Base-by-base conservation (phyloP, 2,113 vertebrate species). In the Colistium nudipinnis region DNA sequence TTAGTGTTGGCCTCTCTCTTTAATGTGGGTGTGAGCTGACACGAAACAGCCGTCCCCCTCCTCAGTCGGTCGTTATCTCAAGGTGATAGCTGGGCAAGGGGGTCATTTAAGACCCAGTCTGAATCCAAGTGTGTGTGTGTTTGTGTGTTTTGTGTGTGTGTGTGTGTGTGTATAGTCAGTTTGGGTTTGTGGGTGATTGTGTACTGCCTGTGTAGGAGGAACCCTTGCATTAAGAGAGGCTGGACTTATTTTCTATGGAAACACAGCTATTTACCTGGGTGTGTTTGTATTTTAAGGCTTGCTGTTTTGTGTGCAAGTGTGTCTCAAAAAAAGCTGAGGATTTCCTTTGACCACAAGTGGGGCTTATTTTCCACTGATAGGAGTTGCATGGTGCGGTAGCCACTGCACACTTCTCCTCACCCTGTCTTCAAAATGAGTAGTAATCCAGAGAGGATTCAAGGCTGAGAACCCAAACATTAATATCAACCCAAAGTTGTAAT, bases 1-100 rank as follows among this genome's bases (percentile, higher is more conserved):
- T 76, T 78, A 62, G 74, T 83, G 76, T 85, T 79, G 52, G 78
- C 65, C 65, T 77, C 53, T 62, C 30, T 65, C 36, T 77, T 75
- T 52, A 74, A 70, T 76, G 84, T 87, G 77, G 71, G 85, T 90
- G 85, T 84, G 74, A 70, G 84, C 53, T 84, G 88, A 90, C 66
- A 76, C 3, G 16, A 78, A 79, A 71, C 81, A 87, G 80, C 61
- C 73, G 49, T 69, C 61, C 13, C 35, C 51, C 57, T 64, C 68
- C 73, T 28, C 78, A 78, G 55, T 59, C 74, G 81, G 83, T 86
- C 72, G 83, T 88, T 89, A 90, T 88, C 70, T 63, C 72, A 81
- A 84, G 74, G 78, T 88, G 90, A 91, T 86, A 87, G 74, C 81
- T 78, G 69, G 66, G 70, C 72, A 80, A 73, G 54, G 78, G 75